Conservation (phyloP, 2,797 vertebrate genomes). For the Zonotrichia albicollis region DNA sequence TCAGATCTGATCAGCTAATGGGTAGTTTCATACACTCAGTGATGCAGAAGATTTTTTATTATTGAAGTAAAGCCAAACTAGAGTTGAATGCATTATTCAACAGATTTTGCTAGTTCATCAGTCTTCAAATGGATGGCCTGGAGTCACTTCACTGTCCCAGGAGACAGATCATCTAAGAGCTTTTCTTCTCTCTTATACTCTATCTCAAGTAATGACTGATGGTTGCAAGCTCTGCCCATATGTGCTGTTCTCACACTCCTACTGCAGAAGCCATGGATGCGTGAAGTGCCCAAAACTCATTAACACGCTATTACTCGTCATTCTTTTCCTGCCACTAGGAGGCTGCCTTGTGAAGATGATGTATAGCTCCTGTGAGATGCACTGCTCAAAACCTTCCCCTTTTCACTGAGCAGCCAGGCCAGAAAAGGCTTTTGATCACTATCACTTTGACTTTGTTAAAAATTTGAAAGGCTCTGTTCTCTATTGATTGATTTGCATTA, state of each 20-base stretch:
- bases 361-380: background rate
- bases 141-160: background rate
- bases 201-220: background rate
- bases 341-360: background rate
- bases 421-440: background rate
- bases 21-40: background rate
- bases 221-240: background rate
- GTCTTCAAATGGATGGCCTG: background rate
- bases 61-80: background rate
- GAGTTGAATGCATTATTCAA: background rate
- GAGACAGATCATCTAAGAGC: background rate
- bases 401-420: background rate
- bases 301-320: fast-evolving
- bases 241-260: background rate
- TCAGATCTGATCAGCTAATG: background rate
- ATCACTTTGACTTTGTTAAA: background rate
- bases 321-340: background rate
- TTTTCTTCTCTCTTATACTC: background rate
- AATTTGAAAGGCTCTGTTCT: background rate
- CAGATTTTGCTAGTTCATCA: background rate
- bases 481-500: background rate
- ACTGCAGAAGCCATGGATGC: background rate
- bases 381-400: background rate
- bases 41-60: background rate
- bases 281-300: background rate